A percentile compares a stretch with the other conserved stretches of the same genome.
Evolutionary conservation across 1,140 invertebrate species (phyloP).

Genomic region (Heliconius melpomene): DNA sequence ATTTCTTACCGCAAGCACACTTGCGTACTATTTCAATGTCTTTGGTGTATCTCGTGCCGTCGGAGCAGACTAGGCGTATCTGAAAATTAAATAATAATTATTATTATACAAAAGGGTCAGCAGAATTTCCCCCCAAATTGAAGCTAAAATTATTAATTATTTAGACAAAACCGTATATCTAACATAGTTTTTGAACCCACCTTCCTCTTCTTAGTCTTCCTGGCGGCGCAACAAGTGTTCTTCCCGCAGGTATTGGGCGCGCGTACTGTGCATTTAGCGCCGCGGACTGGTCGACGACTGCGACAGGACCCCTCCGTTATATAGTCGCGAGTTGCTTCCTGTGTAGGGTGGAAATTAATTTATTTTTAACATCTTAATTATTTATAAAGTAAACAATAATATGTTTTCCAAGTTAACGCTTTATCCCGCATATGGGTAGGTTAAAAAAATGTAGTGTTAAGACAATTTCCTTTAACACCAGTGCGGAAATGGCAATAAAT

Average conservation of each 20-base stretch:
- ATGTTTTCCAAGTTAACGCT: too few relatives aligned
- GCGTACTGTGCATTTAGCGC: constrained; percentile 89
- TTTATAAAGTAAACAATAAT: too few relatives aligned
- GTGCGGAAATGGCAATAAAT: too few relatives aligned
- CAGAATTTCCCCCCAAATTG: too few relatives aligned
- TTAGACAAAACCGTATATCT: neutral
- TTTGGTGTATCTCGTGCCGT: constrained; percentile 96
- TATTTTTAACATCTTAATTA: too few relatives aligned
- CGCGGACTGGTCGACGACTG: constrained; percentile 93
- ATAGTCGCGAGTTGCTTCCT: constrained; percentile 94
- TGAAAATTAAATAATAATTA: constrained; percentile 58
- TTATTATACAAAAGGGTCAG: too few relatives aligned
- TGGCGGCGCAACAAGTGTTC: constrained; percentile 90
- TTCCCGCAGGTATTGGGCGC: constrained; percentile 77
- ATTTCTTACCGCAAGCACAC: constrained; percentile 93
- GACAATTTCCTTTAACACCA: too few relatives aligned
- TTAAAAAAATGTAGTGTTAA: too few relatives aligned
- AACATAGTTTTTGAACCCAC: constrained; percentile 79
- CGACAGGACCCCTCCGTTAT: constrained; percentile 94
- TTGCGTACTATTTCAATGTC: constrained; percentile 98
- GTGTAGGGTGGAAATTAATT: neutral
- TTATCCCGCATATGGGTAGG: too few relatives aligned
- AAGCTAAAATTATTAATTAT: too few relatives aligned
- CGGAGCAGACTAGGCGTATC: constrained; percentile 94
- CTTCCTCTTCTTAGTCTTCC: constrained; percentile 95